A percentile compares a stretch with the other conserved stretches of the same genome.
Evolutionary conservation across 2,888 invertebrate genomes (phyloP).

Genomic region (Cryptus armator): DNA sequence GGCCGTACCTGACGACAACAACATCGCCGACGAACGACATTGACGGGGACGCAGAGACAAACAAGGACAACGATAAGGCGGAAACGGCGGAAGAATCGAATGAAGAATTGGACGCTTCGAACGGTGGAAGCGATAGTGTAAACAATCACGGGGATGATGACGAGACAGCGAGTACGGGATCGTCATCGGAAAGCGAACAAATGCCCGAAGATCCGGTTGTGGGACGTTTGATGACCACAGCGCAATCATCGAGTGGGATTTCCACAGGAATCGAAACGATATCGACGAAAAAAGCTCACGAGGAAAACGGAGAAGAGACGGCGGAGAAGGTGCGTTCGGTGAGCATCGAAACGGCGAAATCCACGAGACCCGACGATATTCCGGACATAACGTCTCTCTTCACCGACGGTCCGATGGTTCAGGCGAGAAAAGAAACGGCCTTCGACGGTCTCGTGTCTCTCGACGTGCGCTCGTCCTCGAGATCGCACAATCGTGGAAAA

Average conservation of each 20-base stretch:
- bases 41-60: constrained; percentile 69
- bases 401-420: constrained; percentile 85
- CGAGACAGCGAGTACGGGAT: constrained; percentile 51
- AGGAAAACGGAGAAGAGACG: neutral
- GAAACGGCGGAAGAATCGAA: constrained; percentile 58
- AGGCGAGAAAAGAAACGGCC: constrained; percentile 78
- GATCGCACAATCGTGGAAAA: constrained; percentile 55
- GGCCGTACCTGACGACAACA: constrained; percentile 83
- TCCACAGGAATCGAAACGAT: constrained; percentile 82
- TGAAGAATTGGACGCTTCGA: constrained; percentile 67
- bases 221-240: constrained; percentile 76
- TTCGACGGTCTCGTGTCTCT: constrained; percentile 82
- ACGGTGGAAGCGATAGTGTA: constrained; percentile 12
- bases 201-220: constrained; percentile 78
- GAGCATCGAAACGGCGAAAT: constrained; percentile 86
- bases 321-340: constrained; percentile 69
- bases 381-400: constrained; percentile 88
- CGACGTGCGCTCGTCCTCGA: constrained; percentile 77
- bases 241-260: constrained; percentile 65
- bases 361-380: constrained; percentile 86
- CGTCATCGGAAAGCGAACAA: constrained; percentile 40
- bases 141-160: constrained; percentile 50
- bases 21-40: constrained; percentile 72
- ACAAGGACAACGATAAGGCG: constrained; percentile 56
- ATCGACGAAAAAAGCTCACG: neutral